Evolutionary conservation across 2,797 vertebrate genomes (phyloP).

Genomic region (Malacoraja senta): DNA sequence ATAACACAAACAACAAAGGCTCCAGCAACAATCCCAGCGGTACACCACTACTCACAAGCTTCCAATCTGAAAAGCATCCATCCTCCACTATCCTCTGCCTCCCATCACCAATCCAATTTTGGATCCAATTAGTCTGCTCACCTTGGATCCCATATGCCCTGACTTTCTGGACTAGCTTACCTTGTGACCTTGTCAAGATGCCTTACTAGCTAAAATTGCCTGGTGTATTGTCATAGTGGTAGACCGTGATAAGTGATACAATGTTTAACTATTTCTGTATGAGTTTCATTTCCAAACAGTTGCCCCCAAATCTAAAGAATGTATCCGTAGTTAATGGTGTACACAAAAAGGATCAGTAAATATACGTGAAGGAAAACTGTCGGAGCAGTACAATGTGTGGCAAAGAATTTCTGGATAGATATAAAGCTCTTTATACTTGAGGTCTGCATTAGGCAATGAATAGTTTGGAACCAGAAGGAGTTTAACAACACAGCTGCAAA

Average conservation of each 20-base stretch:
- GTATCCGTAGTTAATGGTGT: neutral
- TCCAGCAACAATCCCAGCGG: no score
- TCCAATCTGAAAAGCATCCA: no score
- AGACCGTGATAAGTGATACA: neutral
- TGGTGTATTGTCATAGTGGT: neutral
- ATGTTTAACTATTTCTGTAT: neutral
- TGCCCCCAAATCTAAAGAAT: neutral
- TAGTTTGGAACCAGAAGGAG: slow-evolving; percentile 14
- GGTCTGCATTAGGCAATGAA: neutral
- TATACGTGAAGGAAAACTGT: neutral
- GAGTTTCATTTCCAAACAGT: neutral
- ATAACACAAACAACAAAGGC: no score
- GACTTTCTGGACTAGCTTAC: no score
- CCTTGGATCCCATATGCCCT: no score
- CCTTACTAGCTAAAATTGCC: neutral
- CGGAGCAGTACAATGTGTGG: neutral
- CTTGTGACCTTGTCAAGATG: no score
- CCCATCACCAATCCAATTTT: no score
- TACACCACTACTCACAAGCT: no score
- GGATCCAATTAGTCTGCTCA: no score
- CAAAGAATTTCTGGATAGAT: slow-evolving; percentile 24
- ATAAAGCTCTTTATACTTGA: slow-evolving; percentile 34
- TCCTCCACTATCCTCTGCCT: no score
- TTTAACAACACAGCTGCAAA: slow-evolving; percentile 35
- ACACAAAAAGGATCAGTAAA: neutral